Percentiles rank a stretch among this genome's conserved stretches.
Evolutionary conservation across 1,140 invertebrate species (phyloP).

Genomic region (Nebria ingens): DNA sequence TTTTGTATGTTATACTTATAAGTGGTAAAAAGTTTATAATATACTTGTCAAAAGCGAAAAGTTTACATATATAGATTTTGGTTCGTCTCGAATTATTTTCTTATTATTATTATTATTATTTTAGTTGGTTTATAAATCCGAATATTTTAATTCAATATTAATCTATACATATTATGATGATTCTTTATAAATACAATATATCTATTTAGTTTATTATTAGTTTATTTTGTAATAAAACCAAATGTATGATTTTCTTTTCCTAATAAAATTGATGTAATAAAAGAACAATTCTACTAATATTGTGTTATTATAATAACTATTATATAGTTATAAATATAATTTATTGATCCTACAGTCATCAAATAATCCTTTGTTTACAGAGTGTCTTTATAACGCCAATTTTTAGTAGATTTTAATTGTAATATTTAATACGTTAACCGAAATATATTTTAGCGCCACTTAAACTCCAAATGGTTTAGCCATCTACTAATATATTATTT

Average conservation of each 20-base stretch:
- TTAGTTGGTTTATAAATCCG: not conserved
- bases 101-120: not conserved
- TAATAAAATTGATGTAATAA: constrained; percentile 8
- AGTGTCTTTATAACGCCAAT: too few species aligned
- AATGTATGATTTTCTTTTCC: constrained; percentile 6
- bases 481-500: too few species aligned
- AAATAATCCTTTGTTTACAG: too few species aligned
- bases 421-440: too few species aligned
- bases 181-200: not conserved
- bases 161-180: not conserved
- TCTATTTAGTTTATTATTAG: not conserved
- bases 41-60: not conserved
- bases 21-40: too few species aligned
- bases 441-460: too few species aligned
- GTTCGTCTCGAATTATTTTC: not conserved
- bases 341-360: too few species aligned
- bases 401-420: too few species aligned
- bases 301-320: too few species aligned
- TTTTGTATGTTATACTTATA: not conserved
- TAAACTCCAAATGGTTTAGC: too few species aligned
- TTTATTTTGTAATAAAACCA: constrained; percentile 1
- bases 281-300: too few species aligned
- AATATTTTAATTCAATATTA: constrained; percentile 1
- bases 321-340: too few species aligned
- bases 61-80: not conserved